Conservation (phyloP, 1,140 invertebrate species). For the Mylabris phalerata region DNA sequence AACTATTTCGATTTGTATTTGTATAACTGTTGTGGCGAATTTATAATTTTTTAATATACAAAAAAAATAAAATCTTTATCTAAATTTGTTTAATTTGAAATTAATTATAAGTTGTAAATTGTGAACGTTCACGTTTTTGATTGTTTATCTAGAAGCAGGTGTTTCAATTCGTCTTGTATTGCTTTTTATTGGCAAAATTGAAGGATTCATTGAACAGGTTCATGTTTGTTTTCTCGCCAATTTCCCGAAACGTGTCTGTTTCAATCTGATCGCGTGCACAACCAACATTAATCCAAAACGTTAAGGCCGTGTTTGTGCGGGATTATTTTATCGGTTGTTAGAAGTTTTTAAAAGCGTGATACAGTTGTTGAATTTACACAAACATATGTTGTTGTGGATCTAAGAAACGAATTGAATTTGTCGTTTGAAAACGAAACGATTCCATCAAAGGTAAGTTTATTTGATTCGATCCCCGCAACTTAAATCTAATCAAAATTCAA, state of each 20-base stretch:
- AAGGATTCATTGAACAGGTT: too few species aligned
- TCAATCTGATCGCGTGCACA: constrained; percentile 7
- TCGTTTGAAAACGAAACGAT: background rate
- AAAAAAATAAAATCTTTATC: too few species aligned
- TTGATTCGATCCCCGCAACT: background rate
- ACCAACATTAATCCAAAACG: constrained; percentile 5
- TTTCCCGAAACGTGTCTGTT: constrained; percentile 1
- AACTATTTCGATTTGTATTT: too few species aligned
- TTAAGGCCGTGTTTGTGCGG: background rate
- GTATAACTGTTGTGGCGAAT: too few species aligned
- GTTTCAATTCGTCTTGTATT: too few species aligned
- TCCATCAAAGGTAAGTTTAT: background rate
- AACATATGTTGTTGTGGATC: background rate
- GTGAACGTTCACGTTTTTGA: too few species aligned
- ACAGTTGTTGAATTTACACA: background rate
- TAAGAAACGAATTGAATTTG: background rate
- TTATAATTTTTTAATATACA: too few species aligned
- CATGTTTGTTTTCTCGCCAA: background rate
- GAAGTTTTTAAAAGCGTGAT: constrained; percentile 1
- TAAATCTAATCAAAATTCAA: background rate
- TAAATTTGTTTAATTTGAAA: too few species aligned
- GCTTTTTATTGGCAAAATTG: too few species aligned
- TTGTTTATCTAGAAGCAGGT: too few species aligned
- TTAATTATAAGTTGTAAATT: too few species aligned
- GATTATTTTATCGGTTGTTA: constrained; percentile 4